Percentiles rank a stretch among this genome's conserved stretches.
Evolutionary conservation across 92 coral and sea anemone species (phyloP).

Genomic region (Epizoanthus illoricatus): DNA sequence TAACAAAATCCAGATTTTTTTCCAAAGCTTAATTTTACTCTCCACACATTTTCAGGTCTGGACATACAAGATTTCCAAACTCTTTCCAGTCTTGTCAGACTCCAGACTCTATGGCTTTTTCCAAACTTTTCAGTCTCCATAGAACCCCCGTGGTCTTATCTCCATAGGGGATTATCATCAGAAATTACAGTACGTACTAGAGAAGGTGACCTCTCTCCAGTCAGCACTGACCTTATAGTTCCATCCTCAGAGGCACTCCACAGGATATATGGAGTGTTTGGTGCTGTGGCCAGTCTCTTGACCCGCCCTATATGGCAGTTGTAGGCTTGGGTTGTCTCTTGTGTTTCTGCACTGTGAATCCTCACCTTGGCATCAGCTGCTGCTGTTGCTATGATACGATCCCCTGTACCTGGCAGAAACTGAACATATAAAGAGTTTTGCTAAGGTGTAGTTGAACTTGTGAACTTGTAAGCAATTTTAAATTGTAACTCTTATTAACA

Average conservation of each 20-base stretch:
- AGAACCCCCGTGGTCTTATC: too few relatives aligned
- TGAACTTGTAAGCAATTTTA: too few relatives aligned
- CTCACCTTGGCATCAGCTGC: slow-evolving; percentile 97
- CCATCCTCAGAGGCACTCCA: slow-evolving; percentile 99
- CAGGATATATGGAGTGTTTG: slow-evolving; percentile 74
- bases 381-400: slow-evolving; percentile 86
- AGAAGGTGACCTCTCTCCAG: background rate
- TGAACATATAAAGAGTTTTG: slow-evolving; percentile 12
- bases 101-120: too few relatives aligned
- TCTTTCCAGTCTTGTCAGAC: too few relatives aligned
- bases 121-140: too few relatives aligned
- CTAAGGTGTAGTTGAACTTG: too few relatives aligned
- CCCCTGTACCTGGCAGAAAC: slow-evolving; percentile 91
- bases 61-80: too few relatives aligned
- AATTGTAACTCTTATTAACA: too few relatives aligned
- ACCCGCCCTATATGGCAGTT: slow-evolving; percentile 93
- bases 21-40: too few relatives aligned
- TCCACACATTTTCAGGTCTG: too few relatives aligned
- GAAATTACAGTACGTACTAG: background rate
- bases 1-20: too few relatives aligned
- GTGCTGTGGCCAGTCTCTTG: slow-evolving; percentile 96
- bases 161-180: too few relatives aligned
- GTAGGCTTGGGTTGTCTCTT: slow-evolving; percentile 78
- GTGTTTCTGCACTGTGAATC: slow-evolving; percentile 82
- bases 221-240: slow-evolving; percentile 69